phyloP scores from a whole-genome alignment of 2,888 invertebrate genomes.

The Tromatobia lineatoria region DNA sequence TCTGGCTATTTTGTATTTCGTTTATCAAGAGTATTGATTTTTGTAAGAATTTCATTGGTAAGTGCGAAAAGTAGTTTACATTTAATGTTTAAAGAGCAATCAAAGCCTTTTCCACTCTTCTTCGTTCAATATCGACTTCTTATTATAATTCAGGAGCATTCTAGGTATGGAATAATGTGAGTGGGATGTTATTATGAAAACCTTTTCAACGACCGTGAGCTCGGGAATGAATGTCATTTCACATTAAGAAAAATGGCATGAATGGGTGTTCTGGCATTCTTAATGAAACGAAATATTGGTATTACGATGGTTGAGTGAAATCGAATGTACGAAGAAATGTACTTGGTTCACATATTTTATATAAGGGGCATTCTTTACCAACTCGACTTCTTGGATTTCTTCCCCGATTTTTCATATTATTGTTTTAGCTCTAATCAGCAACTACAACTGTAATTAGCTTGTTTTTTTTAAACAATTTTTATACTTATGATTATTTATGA shows the following conservation, averaged over 20 bases:
- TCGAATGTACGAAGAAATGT: not conserved
- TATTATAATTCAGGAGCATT: slow-evolving; percentile 2
- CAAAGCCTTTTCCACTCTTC: slow-evolving; percentile 39
- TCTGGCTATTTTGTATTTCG: too few species aligned
- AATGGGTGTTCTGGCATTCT: not conserved
- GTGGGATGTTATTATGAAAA: slow-evolving; percentile 16
- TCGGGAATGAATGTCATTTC: slow-evolving; percentile 3
- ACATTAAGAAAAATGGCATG: not conserved
- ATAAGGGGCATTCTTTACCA: too few species aligned
- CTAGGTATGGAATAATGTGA: not conserved
- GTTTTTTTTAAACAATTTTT: too few species aligned
- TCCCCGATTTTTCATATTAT: too few species aligned
- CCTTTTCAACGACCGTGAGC: slow-evolving; percentile 4
- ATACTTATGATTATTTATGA: too few species aligned
- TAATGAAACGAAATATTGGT: not conserved
- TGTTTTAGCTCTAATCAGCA: too few species aligned
- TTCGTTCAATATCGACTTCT: slow-evolving; percentile 55
- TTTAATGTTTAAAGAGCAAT: slow-evolving; percentile 38
- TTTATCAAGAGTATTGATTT: too few species aligned
- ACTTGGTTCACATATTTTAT: not conserved
- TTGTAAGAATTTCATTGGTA: too few species aligned
- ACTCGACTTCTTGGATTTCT: too few species aligned
- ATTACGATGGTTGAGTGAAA: not conserved
- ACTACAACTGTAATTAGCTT: too few species aligned
- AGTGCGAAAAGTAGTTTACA: not conserved